Conservation (phyloP, 2,797 vertebrate species). For the Rhodeus uyekii region DNA sequence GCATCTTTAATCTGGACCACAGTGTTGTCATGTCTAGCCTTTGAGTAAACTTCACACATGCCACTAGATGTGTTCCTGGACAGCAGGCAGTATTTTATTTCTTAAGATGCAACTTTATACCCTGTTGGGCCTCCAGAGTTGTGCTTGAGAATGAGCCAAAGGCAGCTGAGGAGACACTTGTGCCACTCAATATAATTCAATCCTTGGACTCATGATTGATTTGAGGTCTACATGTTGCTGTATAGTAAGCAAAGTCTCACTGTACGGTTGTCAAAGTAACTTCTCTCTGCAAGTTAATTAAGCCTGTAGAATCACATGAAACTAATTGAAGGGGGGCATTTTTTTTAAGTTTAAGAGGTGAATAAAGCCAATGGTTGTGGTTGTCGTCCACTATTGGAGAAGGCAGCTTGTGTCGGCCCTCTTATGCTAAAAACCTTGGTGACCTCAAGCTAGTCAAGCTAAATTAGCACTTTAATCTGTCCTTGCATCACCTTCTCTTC, state of each 20-base stretch:
- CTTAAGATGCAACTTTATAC: constrained; percentile 59
- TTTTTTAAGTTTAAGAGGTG: neutral
- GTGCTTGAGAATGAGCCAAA: constrained; percentile 65
- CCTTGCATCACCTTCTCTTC: constrained; percentile 27
- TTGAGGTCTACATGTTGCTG: neutral
- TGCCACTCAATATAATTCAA: constrained; percentile 40
- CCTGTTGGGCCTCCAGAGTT: constrained; percentile 50
- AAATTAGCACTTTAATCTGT: constrained; percentile 27
- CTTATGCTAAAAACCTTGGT: neutral
- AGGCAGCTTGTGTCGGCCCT: neutral
- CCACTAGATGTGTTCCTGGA: neutral
- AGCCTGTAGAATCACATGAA: neutral
- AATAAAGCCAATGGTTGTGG: neutral
- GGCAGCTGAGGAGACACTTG: constrained; percentile 60
- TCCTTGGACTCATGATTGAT: neutral
- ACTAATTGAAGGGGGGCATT: neutral
- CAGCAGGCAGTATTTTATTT: constrained; percentile 45
- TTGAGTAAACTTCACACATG: constrained; percentile 11
- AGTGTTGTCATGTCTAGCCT: neutral
- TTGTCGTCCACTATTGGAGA: neutral
- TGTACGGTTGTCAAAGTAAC: neutral
- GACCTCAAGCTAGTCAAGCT: neutral
- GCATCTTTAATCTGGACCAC: neutral
- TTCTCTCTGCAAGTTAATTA: neutral
- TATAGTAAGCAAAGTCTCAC: neutral